These are phyloP conservation scores for Oophaga sylvatica DNA, from an alignment of 2,797 vertebrate genomes.

Conservation along the genomic window DNA sequence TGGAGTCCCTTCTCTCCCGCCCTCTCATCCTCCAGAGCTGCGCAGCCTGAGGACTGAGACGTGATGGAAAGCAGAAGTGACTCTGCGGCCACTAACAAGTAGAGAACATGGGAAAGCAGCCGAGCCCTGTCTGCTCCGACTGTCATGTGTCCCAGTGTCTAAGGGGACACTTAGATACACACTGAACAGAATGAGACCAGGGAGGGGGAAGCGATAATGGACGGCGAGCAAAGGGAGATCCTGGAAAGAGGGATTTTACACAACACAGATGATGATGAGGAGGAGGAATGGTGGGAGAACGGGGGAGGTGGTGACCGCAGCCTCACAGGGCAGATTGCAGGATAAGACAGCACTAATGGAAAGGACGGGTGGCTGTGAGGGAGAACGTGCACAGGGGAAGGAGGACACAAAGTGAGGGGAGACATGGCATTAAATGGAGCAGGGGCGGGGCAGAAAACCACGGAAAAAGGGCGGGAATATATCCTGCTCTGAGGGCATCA, in stretches of 20 bases:
- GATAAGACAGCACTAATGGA: constrained; percentile 37
- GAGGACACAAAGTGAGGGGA: not conserved
- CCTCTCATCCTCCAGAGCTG: constrained; percentile 22
- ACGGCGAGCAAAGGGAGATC: constrained; percentile 10
- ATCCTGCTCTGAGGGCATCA: not conserved
- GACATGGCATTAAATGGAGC: not conserved
- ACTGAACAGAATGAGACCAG: constrained; percentile 38
- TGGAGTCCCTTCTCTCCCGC: constrained; percentile 45
- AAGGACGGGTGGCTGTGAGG: constrained; percentile 6
- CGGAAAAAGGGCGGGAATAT: not conserved
- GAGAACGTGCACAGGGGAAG: not conserved
- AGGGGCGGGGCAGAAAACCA: not conserved
- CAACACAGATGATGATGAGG: constrained; percentile 16
- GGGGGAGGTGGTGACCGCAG: constrained; percentile 9
- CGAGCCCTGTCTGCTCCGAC: constrained; percentile 26
- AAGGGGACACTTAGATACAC: constrained; percentile 56
- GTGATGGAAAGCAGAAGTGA: constrained; percentile 61
- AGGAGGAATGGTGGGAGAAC: not conserved
- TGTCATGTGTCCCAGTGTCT: constrained; percentile 30
- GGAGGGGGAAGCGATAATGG: constrained; percentile 23
- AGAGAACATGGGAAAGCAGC: constrained; percentile 48
- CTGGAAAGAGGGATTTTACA: constrained; percentile 31
- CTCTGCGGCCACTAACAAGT: constrained; percentile 54
- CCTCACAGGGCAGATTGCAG: constrained; percentile 23
- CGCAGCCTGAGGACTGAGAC: constrained; percentile 53